phyloP scores from a whole-genome alignment of 2,888 invertebrate genomes.

The Hyposoter dolosus region DNA sequence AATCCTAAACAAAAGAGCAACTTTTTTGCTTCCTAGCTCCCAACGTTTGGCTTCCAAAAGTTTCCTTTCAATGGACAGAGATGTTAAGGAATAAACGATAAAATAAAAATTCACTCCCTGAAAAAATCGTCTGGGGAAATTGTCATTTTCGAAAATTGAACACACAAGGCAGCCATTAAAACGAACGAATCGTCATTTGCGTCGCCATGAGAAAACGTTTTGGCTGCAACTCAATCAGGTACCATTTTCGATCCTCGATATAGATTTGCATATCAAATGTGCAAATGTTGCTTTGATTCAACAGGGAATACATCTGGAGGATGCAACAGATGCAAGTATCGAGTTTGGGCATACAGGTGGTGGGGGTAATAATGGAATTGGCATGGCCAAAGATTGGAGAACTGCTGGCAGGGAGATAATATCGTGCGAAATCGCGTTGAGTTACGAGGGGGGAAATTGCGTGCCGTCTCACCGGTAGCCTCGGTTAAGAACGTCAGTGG shows the following conservation, averaged over 20 bases:
- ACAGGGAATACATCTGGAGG: neutral
- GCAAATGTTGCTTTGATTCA: neutral
- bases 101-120: no score
- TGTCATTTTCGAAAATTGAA: neutral
- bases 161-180: neutral
- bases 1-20: neutral
- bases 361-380: conserved; percentile 3
- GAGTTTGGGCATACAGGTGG: neutral
- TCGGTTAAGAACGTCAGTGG: conserved; percentile 31
- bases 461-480: conserved; percentile 50
- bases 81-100: neutral
- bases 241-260: neutral
- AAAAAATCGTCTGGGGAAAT: neutral
- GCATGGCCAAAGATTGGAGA: conserved; percentile 19
- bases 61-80: neutral
- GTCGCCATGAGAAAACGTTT: neutral
- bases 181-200: neutral
- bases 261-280: neutral
- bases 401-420: neutral
- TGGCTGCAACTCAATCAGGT: neutral
- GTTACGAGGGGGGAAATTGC: conserved; percentile 40
- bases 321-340: neutral
- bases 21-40: neutral
- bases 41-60: neutral
- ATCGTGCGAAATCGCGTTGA: conserved; percentile 37